Conservation (phyloP, 1,140 invertebrate species). For the Chironomus striatipennis region DNA sequence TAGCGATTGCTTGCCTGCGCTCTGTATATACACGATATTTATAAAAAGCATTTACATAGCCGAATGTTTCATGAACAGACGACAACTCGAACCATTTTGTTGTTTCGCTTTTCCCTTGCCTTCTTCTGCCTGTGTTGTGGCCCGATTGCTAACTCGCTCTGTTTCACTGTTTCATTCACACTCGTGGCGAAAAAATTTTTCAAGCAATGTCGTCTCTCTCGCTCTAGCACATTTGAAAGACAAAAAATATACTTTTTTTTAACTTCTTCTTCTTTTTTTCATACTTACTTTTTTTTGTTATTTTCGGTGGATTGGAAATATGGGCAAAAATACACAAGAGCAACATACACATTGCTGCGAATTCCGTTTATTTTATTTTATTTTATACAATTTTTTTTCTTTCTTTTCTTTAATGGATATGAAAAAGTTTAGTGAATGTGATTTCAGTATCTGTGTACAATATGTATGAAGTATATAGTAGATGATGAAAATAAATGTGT, state of each 20-base stretch:
- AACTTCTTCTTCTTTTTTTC: neutral
- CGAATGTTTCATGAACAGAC: conserved; percentile 19
- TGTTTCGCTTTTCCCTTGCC: conserved; percentile 18
- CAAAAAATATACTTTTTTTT: conserved; percentile 8
- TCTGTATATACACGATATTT: conserved; percentile 19
- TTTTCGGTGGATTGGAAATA: conserved; percentile 22
- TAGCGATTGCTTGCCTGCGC: conserved; percentile 19
- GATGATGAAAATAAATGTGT: neutral
- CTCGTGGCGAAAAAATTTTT: conserved; percentile 5
- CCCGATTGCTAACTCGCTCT: conserved; percentile 16
- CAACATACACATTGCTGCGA: conserved; percentile 22
- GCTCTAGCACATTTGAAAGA: neutral
- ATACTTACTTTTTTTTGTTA: neutral
- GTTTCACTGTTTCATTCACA: conserved; percentile 12
- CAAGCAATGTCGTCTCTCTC: neutral
- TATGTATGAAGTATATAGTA: no score
- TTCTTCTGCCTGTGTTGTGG: conserved; percentile 16
- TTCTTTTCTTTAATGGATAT: conserved; percentile 16
- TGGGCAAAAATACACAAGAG: conserved; percentile 17
- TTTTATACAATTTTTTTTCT: neutral
- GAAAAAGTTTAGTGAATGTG: conserved; percentile 2
- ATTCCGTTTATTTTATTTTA: conserved; percentile 16
- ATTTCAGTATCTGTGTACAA: neutral
- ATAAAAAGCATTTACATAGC: conserved; percentile 19
- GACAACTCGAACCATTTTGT: conserved; percentile 19